Evolutionary conservation across 2,888 invertebrate species (phyloP).

Genomic region (Nomada lathburiana): DNA sequence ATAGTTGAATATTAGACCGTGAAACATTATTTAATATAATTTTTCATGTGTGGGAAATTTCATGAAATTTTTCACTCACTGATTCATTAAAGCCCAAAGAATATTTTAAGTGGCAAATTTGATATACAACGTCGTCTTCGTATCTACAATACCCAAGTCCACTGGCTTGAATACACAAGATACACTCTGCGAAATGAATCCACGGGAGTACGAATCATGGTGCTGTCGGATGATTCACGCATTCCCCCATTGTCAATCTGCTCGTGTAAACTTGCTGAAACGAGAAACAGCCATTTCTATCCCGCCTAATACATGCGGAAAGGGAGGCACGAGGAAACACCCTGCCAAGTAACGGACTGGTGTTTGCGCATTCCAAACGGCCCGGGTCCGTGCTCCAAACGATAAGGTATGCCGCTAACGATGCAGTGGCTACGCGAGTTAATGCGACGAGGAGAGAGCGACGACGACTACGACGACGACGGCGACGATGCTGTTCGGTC

Average conservation of each 20-base stretch:
- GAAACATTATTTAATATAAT: no score
- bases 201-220: slow-evolving; percentile 26
- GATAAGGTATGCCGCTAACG: slow-evolving; percentile 83
- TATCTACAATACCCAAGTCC: background rate
- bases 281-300: slow-evolving; percentile 53
- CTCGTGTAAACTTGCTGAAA: slow-evolving; percentile 59
- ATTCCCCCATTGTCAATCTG: slow-evolving; percentile 61
- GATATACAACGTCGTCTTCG: no score
- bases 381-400: slow-evolving; percentile 71
- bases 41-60: no score
- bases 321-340: slow-evolving; percentile 30
- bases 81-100: no score
- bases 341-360: slow-evolving; percentile 64
- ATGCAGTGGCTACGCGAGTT: slow-evolving; percentile 73
- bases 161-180: background rate
- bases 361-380: slow-evolving; percentile 78
- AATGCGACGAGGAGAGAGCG: slow-evolving; percentile 64
- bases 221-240: slow-evolving; percentile 54
- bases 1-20: no score
- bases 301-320: slow-evolving; percentile 26
- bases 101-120: no score
- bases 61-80: no score
- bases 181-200: slow-evolving; percentile 32
- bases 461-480: slow-evolving; percentile 34
- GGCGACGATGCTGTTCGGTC: background rate